phyloP scores from a whole-genome alignment of 2,113 vertebrate genomes.

The Dicerorhinus sumatrensis region DNA sequence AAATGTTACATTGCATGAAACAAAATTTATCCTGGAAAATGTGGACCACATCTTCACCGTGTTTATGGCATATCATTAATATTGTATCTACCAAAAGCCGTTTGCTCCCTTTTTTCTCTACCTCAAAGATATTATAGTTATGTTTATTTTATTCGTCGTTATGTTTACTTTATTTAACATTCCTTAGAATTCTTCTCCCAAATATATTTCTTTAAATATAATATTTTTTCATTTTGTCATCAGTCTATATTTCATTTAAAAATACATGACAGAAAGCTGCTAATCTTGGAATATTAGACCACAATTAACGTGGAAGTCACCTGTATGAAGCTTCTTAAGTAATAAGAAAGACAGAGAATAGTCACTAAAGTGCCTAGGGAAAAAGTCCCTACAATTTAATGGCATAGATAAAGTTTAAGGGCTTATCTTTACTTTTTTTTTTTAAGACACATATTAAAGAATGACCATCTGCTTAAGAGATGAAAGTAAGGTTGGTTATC shows the following conservation, averaged over 20 bases:
- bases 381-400: neutral
- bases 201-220: neutral
- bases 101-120: neutral
- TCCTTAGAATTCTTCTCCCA: neutral
- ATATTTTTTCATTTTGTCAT: neutral
- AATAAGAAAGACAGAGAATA: neutral
- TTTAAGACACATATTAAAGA: slow-evolving; percentile 5
- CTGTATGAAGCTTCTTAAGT: neutral
- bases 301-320: neutral
- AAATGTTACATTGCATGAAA: neutral
- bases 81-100: neutral
- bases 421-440: neutral
- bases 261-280: neutral
- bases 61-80: neutral
- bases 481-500: slow-evolving; percentile 5
- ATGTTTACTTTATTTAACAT: neutral
- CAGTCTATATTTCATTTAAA: neutral
- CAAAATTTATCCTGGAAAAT: neutral
- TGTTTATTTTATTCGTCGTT: neutral
- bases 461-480: slow-evolving; percentile 36
- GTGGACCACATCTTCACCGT: neutral
- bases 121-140: neutral
- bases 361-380: neutral
- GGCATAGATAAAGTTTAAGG: slow-evolving; percentile 5
- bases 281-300: neutral